A percentile compares a stretch with the other conserved stretches of the same genome.
Evolutionary conservation across 2,888 invertebrate species (phyloP).

Genomic region (Nymphalis urticae): DNA sequence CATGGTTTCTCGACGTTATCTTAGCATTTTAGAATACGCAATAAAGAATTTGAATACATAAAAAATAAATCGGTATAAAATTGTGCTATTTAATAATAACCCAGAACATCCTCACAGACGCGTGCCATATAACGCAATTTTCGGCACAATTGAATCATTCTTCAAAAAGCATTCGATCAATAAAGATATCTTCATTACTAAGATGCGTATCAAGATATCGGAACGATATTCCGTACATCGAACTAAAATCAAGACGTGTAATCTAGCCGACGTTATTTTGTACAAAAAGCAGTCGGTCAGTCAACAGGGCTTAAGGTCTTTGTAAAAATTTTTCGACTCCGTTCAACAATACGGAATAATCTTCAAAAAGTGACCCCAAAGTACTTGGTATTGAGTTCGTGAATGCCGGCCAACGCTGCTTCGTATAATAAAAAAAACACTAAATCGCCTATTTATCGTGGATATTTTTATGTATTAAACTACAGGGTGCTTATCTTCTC

Average conservation of each 20-base stretch:
- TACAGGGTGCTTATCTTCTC: not conserved
- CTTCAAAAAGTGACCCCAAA: conserved; percentile 82
- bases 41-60: not conserved
- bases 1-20: no score
- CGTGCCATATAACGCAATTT: conserved; percentile 31
- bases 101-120: conserved; percentile 10
- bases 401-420: conserved; percentile 54
- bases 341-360: conserved; percentile 71
- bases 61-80: not conserved
- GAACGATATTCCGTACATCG: conserved; percentile 42
- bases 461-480: conserved; percentile 52
- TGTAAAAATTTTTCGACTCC: conserved; percentile 69
- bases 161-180: conserved; percentile 62
- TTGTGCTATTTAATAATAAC: not conserved
- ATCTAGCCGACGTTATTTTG: conserved; percentile 56
- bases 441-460: conserved; percentile 61
- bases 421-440: conserved; percentile 57
- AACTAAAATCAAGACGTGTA: conserved; percentile 57
- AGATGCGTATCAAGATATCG: conserved; percentile 40
- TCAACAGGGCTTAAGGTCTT: conserved; percentile 68
- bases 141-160: conserved; percentile 32
- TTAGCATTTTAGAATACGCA: no score
- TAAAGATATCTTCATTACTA: conserved; percentile 53
- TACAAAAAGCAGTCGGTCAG: conserved; percentile 64
- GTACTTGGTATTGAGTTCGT: conserved; percentile 62